Percentiles rank a stretch among this genome's conserved stretches.
phyloP scores from a whole-genome alignment of 2,888 invertebrate genomes.

The Bellardia pandia region DNA sequence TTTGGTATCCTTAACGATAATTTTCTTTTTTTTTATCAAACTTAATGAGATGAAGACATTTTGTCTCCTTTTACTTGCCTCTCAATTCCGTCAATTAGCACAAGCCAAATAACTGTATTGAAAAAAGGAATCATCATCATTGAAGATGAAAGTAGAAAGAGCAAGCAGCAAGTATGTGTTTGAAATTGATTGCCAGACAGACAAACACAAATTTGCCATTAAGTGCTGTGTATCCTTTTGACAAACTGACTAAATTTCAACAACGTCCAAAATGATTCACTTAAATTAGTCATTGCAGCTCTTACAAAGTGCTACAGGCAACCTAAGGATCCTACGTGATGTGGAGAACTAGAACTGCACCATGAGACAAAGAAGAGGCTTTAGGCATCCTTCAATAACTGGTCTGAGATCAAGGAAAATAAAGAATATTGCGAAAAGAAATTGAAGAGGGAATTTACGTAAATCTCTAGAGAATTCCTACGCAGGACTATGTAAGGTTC shows the following conservation, averaged over 20 bases:
- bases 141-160: not conserved
- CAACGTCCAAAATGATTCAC: not conserved
- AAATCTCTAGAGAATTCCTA: too few species aligned
- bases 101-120: not conserved
- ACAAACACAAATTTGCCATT: not conserved
- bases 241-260: not conserved
- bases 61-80: not conserved
- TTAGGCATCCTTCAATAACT: too few species aligned
- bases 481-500: too few species aligned
- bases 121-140: not conserved
- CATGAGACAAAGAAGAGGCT: too few species aligned
- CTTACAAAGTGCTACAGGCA: not conserved
- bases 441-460: too few species aligned
- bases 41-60: not conserved
- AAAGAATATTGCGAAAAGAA: too few species aligned
- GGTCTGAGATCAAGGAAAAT: too few species aligned
- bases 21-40: not conserved
- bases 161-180: not conserved
- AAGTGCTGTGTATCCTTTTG: not conserved
- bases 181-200: not conserved
- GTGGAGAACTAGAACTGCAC: too few species aligned
- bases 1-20: not conserved
- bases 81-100: conserved; percentile 2
- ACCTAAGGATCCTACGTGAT: too few species aligned
- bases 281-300: not conserved